Conservation (phyloP, 2,797 vertebrate genomes). For the Myiotriccus ornatus region DNA sequence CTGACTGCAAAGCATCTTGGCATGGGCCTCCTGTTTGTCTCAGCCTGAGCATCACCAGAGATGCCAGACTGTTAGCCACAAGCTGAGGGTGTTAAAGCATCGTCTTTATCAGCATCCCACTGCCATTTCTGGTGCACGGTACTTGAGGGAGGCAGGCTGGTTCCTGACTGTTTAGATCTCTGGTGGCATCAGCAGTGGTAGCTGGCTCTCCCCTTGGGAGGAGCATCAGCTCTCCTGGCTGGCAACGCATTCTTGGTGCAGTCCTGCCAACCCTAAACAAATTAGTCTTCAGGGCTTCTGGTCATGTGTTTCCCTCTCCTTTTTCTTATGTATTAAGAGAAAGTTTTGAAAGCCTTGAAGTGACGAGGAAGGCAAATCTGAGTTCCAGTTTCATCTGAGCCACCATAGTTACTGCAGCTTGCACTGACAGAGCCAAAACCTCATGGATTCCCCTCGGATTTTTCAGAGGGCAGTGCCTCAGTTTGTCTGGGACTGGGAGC, state of each 20-base stretch:
- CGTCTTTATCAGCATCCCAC: not conserved
- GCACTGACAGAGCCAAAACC: not conserved
- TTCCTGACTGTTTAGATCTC: not conserved
- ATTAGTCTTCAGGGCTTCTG: not conserved
- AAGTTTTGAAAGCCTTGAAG: not conserved
- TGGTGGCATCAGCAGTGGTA: not conserved
- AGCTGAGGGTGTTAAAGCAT: constrained; percentile 8
- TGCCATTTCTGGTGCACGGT: not conserved
- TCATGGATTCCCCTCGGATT: not conserved
- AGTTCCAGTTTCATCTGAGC: not conserved
- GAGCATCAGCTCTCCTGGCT: not conserved
- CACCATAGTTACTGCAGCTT: not conserved
- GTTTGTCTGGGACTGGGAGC: not conserved
- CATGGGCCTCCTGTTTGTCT: constrained; percentile 38
- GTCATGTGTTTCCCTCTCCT: not conserved
- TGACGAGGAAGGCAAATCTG: not conserved
- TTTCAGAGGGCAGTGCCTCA: not conserved
- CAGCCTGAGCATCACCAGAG: constrained; percentile 25
- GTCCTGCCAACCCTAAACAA: not conserved
- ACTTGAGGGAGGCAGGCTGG: not conserved
- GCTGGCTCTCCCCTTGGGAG: not conserved
- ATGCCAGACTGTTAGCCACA: constrained; percentile 46
- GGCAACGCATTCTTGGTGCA: not conserved
- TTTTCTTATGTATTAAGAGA: not conserved
- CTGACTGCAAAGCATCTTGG: constrained; percentile 56